A percentile compares a stretch with the other conserved stretches of the same genome.
phyloP scores from a whole-genome alignment of 1,140 invertebrate species.

The Helicorthomorpha holstii region DNA sequence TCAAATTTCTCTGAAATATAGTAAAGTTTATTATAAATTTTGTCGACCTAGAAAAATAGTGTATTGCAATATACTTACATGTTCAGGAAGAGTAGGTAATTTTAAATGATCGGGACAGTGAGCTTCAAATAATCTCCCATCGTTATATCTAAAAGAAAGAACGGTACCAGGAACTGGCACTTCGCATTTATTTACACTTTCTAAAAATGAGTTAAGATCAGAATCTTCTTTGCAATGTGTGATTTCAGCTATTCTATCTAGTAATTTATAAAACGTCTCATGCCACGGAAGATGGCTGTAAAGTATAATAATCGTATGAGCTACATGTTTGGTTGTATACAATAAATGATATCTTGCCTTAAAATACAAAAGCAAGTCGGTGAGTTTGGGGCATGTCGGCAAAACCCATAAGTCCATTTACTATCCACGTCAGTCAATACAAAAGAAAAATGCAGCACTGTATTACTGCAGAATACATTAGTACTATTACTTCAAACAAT shows the following conservation, averaged over 20 bases:
- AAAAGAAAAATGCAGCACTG: conserved; percentile 76
- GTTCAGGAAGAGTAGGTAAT: conserved; percentile 82
- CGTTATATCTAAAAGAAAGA: conserved; percentile 29
- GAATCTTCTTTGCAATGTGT: conserved; percentile 18
- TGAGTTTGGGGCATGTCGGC: conserved; percentile 69
- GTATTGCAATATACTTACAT: conserved; percentile 44
- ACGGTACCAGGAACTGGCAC: conserved; percentile 35
- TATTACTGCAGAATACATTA: conserved; percentile 33
- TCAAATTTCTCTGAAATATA: conserved; percentile 69
- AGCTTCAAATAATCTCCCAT: conserved; percentile 38
- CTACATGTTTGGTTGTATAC: neutral
- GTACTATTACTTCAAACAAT: neutral
- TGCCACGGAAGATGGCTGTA: conserved; percentile 80
- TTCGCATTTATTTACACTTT: conserved; percentile 41
- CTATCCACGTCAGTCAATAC: conserved; percentile 82
- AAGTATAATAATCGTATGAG: neutral
- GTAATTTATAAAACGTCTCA: conserved; percentile 71
- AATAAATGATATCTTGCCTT: conserved; percentile 1
- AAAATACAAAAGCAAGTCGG: conserved; percentile 52
- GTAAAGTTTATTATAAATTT: conserved; percentile 15
- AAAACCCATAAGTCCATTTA: conserved; percentile 92
- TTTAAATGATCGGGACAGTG: conserved; percentile 57
- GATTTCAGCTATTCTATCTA: conserved; percentile 28
- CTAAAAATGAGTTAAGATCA: conserved; percentile 41
- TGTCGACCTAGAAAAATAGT: conserved; percentile 8